These are phyloP conservation scores for Regulus satrapa DNA, from an alignment of 2,113 vertebrate species.

Conservation along the genomic window DNA sequence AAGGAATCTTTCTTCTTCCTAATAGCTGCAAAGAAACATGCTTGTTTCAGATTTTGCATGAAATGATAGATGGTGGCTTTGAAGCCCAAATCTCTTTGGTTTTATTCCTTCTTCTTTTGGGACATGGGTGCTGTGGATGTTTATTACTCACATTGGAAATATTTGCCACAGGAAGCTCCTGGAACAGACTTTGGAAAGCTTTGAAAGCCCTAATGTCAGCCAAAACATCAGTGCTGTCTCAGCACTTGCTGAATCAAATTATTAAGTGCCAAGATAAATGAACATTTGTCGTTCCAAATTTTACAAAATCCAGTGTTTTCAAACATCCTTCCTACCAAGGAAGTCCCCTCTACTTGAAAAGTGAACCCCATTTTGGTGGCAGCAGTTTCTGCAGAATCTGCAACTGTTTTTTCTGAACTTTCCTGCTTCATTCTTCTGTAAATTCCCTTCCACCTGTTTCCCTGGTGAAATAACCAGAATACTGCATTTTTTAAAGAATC, in stretches of 20 bases:
- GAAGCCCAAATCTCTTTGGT: not conserved
- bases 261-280: slow-evolving; percentile 60
- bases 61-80: slow-evolving; percentile 8
- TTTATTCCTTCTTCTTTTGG: slow-evolving; percentile 23
- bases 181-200: slow-evolving; percentile 53
- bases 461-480: not conserved
- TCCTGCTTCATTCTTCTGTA: not conserved
- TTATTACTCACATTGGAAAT: slow-evolving; percentile 75
- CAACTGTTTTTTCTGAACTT: not conserved
- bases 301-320: not conserved
- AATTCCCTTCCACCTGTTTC: not conserved
- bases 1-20: not conserved
- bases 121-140: slow-evolving; percentile 57
- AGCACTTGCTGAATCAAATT: slow-evolving; percentile 62
- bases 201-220: slow-evolving; percentile 46
- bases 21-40: slow-evolving; percentile 4
- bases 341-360: not conserved
- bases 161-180: slow-evolving; percentile 59
- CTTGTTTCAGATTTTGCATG: slow-evolving; percentile 26
- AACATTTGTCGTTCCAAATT: slow-evolving; percentile 9
- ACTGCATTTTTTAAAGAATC: not conserved
- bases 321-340: not conserved
- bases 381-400: not conserved
- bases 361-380: not conserved
- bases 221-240: slow-evolving; percentile 14